These are phyloP conservation scores for Gila orcuttii DNA, from an alignment of 2,113 vertebrate genomes.

Conservation along the genomic window DNA sequence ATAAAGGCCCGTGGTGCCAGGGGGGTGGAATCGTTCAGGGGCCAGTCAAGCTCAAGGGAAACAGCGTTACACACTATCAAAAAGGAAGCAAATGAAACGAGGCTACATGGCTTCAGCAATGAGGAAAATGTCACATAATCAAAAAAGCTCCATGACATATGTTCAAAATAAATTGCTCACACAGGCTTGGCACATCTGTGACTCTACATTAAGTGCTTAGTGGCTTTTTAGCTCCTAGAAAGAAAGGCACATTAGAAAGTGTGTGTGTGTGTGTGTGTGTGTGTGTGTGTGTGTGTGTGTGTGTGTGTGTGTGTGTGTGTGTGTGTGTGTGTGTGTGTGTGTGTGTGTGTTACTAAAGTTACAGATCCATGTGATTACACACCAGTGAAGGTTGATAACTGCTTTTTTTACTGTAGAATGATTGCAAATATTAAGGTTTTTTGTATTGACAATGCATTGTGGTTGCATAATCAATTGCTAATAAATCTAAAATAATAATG, in stretches of 20 bases:
- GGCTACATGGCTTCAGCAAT: constrained; percentile 37
- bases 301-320: background rate
- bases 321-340: background rate
- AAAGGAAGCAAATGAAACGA: constrained; percentile 65
- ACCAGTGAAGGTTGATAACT: background rate
- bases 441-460: background rate
- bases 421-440: background rate
- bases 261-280: background rate
- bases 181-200: background rate
- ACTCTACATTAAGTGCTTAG: constrained; percentile 15
- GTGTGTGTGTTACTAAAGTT: background rate
- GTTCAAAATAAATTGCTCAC: constrained; percentile 31
- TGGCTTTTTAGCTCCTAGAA: background rate
- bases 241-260: constrained; percentile 7
- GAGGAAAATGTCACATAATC: constrained; percentile 33
- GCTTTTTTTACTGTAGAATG: background rate
- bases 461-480: background rate
- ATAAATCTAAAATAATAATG: background rate
- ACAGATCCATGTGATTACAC: background rate
- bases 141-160: constrained; percentile 24
- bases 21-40: constrained; percentile 70
- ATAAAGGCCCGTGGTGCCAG: constrained; percentile 70
- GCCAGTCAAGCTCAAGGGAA: constrained; percentile 63
- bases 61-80: constrained; percentile 60
- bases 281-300: too few relatives aligned